Conservation (phyloP, 2,113 vertebrate genomes). For the Crotalus horridus region DNA sequence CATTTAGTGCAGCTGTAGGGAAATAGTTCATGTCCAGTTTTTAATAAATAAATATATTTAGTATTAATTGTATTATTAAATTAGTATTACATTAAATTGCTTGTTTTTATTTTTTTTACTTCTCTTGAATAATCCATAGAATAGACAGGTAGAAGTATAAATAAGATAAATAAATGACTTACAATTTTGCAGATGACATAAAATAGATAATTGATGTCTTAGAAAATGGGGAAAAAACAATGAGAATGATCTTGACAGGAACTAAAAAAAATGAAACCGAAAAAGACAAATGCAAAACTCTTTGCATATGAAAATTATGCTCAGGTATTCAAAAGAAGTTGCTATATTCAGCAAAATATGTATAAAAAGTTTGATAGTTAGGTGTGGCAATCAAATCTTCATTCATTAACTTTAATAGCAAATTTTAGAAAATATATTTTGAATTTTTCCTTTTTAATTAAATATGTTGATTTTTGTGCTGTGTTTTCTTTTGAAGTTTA, state of each 20-base stretch:
- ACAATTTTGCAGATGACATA: neutral
- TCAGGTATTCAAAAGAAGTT: neutral
- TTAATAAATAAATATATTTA: neutral
- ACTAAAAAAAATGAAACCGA: neutral
- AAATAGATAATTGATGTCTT: neutral
- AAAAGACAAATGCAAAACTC: neutral
- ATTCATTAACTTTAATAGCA: neutral
- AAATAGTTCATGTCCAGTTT: neutral
- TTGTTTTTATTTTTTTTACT: neutral
- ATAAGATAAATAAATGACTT: neutral
- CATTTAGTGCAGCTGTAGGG: neutral
- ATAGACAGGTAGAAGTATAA: neutral
- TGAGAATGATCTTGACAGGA: neutral
- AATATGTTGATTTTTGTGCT: neutral
- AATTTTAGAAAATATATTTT: neutral
- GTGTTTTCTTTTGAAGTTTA: neutral
- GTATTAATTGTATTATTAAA: neutral
- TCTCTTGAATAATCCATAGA: neutral
- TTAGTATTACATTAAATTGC: neutral
- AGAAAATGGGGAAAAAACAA: neutral
- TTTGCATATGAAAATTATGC: neutral
- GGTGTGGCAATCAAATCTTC: neutral
- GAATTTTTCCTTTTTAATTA: neutral
- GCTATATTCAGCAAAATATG: neutral
- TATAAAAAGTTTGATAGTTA: neutral